Base-by-base conservation (phyloP, 1,140 invertebrate genomes). In the Argopecten irradians region DNA sequence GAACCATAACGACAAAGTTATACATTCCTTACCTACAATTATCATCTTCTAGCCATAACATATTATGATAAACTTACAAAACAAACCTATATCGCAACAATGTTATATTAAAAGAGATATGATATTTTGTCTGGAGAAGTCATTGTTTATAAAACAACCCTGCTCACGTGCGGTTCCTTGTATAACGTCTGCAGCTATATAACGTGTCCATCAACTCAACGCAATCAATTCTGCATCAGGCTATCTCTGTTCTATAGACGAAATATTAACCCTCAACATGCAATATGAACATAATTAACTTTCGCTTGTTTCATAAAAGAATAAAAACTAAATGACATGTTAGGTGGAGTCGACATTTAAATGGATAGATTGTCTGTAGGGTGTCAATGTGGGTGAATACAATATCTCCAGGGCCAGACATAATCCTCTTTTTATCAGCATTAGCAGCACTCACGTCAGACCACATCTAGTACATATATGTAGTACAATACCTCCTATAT, bases 241-340 rank as follows among this genome's bases (percentile, higher is more conserved):
- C n/a, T 71, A 71, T 71, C 55, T 71, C 55, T n/a, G 55, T 28
- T 28, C 16, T 71, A n/a, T 28, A 71, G 22, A 28, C 5, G n/a
- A 71, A 28, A n/a, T 71, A 28, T 71, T 16, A n/a, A n/a, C 55
- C n/a, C 28, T 28, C 55, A n/a, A 1, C 55, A 71, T 71, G 55
- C 55, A 28, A 71, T n/a, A 28, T 28, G 55, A n/a, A 71, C 55
- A 71, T 71, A 71, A 71, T 71, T 71, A 71, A 71, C 55, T 71
- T 71, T 28, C 55, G 0, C 55, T 71, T n/a, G 55, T 28, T 28
- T n/a, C 22, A 71, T 71, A 28, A 71, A 71, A 28, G 55, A 8
- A 71, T 71, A 71, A 71, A 71, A 71, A 71, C 55, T 71, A 71
- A 71, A 71, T 71, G 55, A n/a, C 55, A n/a, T 71, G 55, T 71